A percentile compares a stretch with the other conserved stretches of the same genome.
These are phyloP conservation scores for Morus bassanus DNA, from an alignment of 2,797 vertebrate species.

Conservation along the genomic window DNA sequence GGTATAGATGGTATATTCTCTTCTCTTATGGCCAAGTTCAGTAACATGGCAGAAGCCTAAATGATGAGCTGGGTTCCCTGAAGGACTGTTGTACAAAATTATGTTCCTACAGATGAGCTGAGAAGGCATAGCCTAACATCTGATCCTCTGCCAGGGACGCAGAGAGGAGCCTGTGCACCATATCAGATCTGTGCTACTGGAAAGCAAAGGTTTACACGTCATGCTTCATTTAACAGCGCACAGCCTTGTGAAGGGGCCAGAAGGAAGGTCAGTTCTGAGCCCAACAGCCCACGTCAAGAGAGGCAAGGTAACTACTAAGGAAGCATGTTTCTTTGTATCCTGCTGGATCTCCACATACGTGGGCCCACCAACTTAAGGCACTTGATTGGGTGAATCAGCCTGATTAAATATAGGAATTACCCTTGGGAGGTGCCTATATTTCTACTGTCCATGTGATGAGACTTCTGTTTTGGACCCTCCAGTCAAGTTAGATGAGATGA, in stretches of 20 bases:
- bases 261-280: slow-evolving; percentile 83
- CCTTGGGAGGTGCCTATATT: neutral
- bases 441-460: neutral
- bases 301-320: slow-evolving; percentile 70
- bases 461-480: neutral
- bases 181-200: slow-evolving; percentile 31
- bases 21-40: neutral
- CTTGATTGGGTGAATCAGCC: neutral
- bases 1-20: neutral
- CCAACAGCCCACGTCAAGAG: slow-evolving; percentile 80
- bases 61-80: neutral
- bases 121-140: slow-evolving; percentile 53
- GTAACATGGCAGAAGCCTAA: neutral
- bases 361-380: neutral
- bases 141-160: slow-evolving; percentile 54
- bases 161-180: neutral
- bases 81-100: neutral
- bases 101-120: slow-evolving; percentile 60
- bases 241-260: slow-evolving; percentile 66
- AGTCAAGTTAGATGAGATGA: neutral
- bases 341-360: neutral
- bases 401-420: neutral
- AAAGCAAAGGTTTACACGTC: slow-evolving; percentile 76
- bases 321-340: neutral
- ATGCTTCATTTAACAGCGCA: slow-evolving; percentile 77